Base-by-base conservation (phyloP, 2,113 vertebrate species). In the Zosterops pallidus region DNA sequence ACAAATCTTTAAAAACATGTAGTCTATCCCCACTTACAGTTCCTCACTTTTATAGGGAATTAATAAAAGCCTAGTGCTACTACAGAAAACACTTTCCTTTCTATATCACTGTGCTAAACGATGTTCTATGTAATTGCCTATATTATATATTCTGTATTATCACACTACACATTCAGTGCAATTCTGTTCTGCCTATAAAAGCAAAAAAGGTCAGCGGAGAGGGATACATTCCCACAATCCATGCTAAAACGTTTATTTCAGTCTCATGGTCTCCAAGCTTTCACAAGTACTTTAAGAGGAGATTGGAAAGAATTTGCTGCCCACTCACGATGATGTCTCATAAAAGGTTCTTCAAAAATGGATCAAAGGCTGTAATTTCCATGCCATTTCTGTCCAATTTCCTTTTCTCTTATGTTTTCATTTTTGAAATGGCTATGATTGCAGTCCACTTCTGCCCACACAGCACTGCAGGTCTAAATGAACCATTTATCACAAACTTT, bases 371-470 rank as follows among this genome's bases (percentile, higher is more conserved):
- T 98, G 86, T 98, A 98, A 98, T 98, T 98, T 97, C 96, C 96
- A 97, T 98, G 96, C 97, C 97, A 98, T 98, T 98, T 98, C 97
- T 97, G 96, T 96, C 94, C 97, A 98, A 98, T 98, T 98, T 98
- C 97, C 97, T 98, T 98, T 98, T 97, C 97, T 97, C 92, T 94
- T 96, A 97, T 98, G 97, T 98, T 98, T 97, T 97, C 96, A 91
- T 96, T 97, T 97, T 92, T 97, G 96, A 98, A 98, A 98, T 94
- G 94, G 95, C 97, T 97, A 97, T 98, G 97, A 98, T 98, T 98
- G 97, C 97, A 97, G 94, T 97, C 96, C 97, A 98, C 96, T 98
- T 98, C 97, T 98, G 96, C 97, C 95, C 96, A 98, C 97, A 96
- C 96, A 98, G 97, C 97, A 97, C 94, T 96, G 86, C 96, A 97